Base-by-base conservation (phyloP, 2,797 vertebrate genomes). In the Streptopelia turtur region DNA sequence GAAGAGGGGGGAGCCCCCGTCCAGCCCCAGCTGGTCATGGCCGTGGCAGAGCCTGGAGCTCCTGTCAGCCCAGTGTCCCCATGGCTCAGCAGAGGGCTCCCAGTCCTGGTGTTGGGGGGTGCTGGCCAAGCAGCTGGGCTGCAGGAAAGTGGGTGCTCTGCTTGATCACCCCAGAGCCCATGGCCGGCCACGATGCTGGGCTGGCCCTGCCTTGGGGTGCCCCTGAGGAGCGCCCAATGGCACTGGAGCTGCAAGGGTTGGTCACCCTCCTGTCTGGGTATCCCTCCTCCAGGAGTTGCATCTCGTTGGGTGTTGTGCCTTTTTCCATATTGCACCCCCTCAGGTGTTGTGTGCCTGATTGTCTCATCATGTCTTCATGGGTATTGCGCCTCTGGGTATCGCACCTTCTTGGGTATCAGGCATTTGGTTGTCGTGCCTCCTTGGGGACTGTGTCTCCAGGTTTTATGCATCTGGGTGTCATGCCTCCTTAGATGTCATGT, bases 281-380 rank as follows among this genome's bases (percentile, higher is more conserved):
- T 85, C 30, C n/a, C 18, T 9, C 12, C 49, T 56, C 23, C 0
- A 3, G n/a, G 37, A 0, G 0, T 35, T n/a, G 45, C 15, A 8
- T 31, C n/a, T 76, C 12, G 24, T 52, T 1, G 4, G 43, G 5
- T 65, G 25, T 55, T 25, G 20, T n/a, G 22, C 11, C 3, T 72
- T 43, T 13, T 33, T 20, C 4, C 6, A 21, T 33, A 41, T 35
- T 55, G 14, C 57, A 55, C 10, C n/a, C 69, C 22, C n/a, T 23
- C 3, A 5, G 21, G 49, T 55, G 41, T 60, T 4, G 5, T 5
- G 4, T 24, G 16, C 10, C 23, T 3, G 5, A 23, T 16, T 81
- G 25, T 5, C 1, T 4, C 20, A 22, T n/a, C 4, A 11, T 61
- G 55, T 35, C 43, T 49, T 10, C 2, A 0, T 10, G 31, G 47